These are phyloP conservation scores for Sturmia bella DNA, from an alignment of 2,888 invertebrate genomes.

Conservation along the genomic window DNA sequence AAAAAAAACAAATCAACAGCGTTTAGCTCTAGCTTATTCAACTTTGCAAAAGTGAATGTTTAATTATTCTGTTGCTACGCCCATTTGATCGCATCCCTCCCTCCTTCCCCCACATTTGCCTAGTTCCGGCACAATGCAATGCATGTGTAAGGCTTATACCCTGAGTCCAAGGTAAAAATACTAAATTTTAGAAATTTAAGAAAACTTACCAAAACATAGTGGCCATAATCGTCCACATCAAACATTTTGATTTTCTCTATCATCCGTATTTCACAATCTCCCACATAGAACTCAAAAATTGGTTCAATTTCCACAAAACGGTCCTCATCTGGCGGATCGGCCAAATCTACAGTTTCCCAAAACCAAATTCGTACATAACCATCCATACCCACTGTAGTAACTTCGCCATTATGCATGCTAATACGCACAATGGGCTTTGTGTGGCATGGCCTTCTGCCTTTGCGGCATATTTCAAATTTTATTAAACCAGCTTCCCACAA, in stretches of 20 bases:
- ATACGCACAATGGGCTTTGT: constrained; percentile 85
- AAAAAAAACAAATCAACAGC: too few species aligned
- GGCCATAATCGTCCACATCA: constrained; percentile 82
- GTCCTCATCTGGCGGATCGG: constrained; percentile 91
- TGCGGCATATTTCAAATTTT: constrained; percentile 90
- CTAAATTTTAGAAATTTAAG: not conserved
- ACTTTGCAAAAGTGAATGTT: too few species aligned
- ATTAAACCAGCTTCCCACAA: constrained; percentile 96
- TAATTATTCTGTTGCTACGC: too few species aligned
- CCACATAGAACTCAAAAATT: constrained; percentile 89
- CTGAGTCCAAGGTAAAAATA: not conserved
- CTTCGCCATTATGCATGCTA: constrained; percentile 79
- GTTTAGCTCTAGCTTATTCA: too few species aligned
- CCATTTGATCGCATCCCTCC: too few species aligned
- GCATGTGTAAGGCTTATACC: too few species aligned
- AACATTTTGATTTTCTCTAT: constrained; percentile 79
- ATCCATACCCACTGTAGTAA: constrained; percentile 85
- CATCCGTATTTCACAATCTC: constrained; percentile 79
- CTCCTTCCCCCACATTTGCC: too few species aligned
- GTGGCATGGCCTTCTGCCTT: constrained; percentile 89
- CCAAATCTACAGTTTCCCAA: constrained; percentile 94
- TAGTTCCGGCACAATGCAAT: not conserved
- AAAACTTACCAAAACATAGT: constrained; percentile 89
- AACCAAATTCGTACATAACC: constrained; percentile 93
- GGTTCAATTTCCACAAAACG: constrained; percentile 92